Percentiles rank a stretch among this genome's conserved stretches.
phyloP scores from a whole-genome alignment of 2,113 vertebrate genomes.

The Tenrec ecaudatus region DNA sequence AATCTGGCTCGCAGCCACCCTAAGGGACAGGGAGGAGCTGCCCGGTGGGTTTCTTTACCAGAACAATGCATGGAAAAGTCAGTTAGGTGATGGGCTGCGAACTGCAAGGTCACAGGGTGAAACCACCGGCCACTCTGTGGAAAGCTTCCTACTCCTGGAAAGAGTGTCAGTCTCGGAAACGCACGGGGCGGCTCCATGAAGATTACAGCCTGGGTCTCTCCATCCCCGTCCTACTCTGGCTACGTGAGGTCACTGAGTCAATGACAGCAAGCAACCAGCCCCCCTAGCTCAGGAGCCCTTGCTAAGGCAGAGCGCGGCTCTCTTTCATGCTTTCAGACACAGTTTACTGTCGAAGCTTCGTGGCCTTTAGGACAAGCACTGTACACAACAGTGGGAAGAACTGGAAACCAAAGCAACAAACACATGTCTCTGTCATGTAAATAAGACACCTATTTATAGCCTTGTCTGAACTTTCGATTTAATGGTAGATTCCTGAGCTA shows the following conservation, averaged over 20 bases:
- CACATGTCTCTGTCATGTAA: neutral
- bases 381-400: neutral
- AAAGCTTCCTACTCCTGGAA: too few species aligned
- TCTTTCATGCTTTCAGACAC: neutral
- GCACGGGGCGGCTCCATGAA: too few species aligned
- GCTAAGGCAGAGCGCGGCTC: too few species aligned
- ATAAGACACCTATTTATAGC: neutral
- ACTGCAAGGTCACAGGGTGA: too few species aligned
- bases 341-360: neutral
- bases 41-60: too few species aligned
- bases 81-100: too few species aligned
- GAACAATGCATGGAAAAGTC: too few species aligned
- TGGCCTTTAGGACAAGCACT: neutral
- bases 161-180: too few species aligned
- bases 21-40: too few species aligned
- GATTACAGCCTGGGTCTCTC: neutral
- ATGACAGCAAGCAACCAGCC: neutral
- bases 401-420: neutral
- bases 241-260: neutral
- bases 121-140: too few species aligned
- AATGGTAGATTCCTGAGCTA: constrained; percentile 14
- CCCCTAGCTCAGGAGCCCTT: neutral
- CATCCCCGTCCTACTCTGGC: neutral
- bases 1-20: too few species aligned
- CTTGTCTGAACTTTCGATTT: constrained; percentile 39